Percentiles rank a stretch among this genome's conserved stretches.
Evolutionary conservation across 2,113 vertebrate genomes (phyloP).

Genomic region (Ptychochromis oligacanthus): DNA sequence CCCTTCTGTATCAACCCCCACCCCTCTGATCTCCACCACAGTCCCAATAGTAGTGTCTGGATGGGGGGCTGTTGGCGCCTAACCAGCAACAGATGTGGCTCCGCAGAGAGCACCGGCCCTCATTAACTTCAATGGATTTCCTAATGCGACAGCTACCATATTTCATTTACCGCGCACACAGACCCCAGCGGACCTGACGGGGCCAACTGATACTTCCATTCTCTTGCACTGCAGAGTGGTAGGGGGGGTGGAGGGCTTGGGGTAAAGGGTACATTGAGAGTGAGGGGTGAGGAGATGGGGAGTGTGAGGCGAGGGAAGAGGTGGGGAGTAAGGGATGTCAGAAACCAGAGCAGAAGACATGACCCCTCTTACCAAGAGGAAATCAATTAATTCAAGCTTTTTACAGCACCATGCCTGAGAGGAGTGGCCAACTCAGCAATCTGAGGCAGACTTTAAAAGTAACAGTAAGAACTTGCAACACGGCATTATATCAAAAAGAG

Average conservation of each 20-base stretch:
- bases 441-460: slow-evolving; percentile 27
- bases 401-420: slow-evolving; percentile 34
- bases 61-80: slow-evolving; percentile 74
- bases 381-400: slow-evolving; percentile 85
- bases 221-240: slow-evolving; percentile 41
- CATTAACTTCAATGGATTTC: slow-evolving; percentile 84
- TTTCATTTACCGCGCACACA: slow-evolving; percentile 84
- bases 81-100: slow-evolving; percentile 87
- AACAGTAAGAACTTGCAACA: slow-evolving; percentile 6
- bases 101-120: slow-evolving; percentile 74
- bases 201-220: slow-evolving; percentile 83
- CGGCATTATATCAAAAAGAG: slow-evolving; percentile 21
- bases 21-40: slow-evolving; percentile 39
- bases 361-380: slow-evolving; percentile 81
- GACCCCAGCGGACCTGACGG: slow-evolving; percentile 76
- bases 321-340: slow-evolving; percentile 43
- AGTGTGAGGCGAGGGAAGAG: slow-evolving; percentile 21
- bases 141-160: slow-evolving; percentile 84
- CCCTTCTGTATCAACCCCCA: slow-evolving; percentile 51
- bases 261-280: slow-evolving; percentile 16
- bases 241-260: slow-evolving; percentile 13
- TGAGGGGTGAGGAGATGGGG: slow-evolving; percentile 3
- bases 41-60: slow-evolving; percentile 74
- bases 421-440: slow-evolving; percentile 56
- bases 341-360: slow-evolving; percentile 80